phyloP scores from a whole-genome alignment of 2,113 vertebrate species.

The Pluvianellus socialis region DNA sequence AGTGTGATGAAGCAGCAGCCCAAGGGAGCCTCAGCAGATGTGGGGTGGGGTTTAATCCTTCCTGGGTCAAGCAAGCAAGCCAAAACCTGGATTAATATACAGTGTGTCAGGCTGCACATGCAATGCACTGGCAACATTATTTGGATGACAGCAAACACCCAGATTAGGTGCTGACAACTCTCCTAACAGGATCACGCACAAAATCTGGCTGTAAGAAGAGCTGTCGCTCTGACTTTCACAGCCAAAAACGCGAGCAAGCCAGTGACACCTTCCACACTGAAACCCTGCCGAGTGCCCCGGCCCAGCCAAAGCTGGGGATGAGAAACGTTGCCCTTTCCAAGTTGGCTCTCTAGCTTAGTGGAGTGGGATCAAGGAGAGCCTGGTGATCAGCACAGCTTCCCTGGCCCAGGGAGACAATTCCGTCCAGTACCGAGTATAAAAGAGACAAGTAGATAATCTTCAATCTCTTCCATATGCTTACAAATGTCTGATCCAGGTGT shows the following conservation, averaged over 20 bases:
- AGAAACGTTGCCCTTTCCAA: neutral
- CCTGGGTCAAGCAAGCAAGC: neutral
- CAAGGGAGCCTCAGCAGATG: conserved; percentile 19
- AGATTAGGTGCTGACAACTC: conserved; percentile 47
- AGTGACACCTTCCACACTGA: conserved; percentile 12
- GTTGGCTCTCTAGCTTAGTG: neutral
- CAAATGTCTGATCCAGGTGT: neutral
- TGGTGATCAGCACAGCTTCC: neutral
- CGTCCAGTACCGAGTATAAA: neutral
- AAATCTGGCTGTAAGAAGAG: neutral
- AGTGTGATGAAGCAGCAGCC: neutral
- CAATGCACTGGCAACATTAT: neutral
- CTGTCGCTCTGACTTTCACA: neutral
- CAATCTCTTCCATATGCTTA: conserved; percentile 15
- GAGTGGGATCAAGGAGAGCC: neutral
- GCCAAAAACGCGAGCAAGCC: neutral
- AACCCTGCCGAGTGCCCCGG: neutral
- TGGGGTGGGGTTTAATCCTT: conserved; percentile 12
- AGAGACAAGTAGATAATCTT: conserved; percentile 3
- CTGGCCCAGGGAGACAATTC: neutral
- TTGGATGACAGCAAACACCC: neutral
- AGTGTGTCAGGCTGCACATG: conserved; percentile 4
- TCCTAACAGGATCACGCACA: neutral
- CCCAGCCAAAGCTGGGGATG: neutral
- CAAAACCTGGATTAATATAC: conserved; percentile 11